Percentiles rank a stretch among this genome's conserved stretches.
These are phyloP conservation scores for Ceramica pisi DNA, from an alignment of 2,888 invertebrate species.

Conservation along the genomic window DNA sequence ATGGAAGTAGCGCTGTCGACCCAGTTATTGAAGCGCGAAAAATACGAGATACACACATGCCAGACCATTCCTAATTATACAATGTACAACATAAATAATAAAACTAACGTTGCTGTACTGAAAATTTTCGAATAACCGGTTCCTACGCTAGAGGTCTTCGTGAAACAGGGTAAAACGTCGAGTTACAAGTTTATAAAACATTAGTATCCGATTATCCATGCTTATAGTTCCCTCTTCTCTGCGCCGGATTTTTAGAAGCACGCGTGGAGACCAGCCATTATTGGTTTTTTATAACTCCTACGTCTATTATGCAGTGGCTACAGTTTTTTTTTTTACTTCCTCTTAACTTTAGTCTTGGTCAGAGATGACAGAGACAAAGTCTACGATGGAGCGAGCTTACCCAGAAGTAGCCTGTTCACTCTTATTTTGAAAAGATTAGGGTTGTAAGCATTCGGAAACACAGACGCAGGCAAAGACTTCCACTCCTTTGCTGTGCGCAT, in stretches of 20 bases:
- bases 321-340: no score
- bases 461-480: no score
- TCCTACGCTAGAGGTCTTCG: not conserved
- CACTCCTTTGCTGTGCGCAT: no score
- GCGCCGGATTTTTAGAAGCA: slow-evolving; percentile 24
- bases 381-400: no score
- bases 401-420: no score
- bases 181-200: slow-evolving; percentile 15
- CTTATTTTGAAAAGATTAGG: no score
- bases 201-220: not conserved
- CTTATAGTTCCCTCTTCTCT: slow-evolving; percentile 7
- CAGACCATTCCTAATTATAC: slow-evolving; percentile 4
- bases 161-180: slow-evolving; percentile 4
- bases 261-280: slow-evolving; percentile 11
- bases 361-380: no score
- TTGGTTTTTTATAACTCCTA: slow-evolving; percentile 16
- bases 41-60: slow-evolving; percentile 33
- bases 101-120: not conserved
- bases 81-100: slow-evolving; percentile 8
- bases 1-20: slow-evolving; percentile 40
- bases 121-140: slow-evolving; percentile 1
- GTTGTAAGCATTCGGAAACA: no score
- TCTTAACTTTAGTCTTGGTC: no score
- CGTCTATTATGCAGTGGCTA: not conserved
- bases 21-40: slow-evolving; percentile 52